These are phyloP conservation scores for Oegoconia quadripuncta DNA, from an alignment of 2,888 invertebrate genomes.

Conservation along the genomic window DNA sequence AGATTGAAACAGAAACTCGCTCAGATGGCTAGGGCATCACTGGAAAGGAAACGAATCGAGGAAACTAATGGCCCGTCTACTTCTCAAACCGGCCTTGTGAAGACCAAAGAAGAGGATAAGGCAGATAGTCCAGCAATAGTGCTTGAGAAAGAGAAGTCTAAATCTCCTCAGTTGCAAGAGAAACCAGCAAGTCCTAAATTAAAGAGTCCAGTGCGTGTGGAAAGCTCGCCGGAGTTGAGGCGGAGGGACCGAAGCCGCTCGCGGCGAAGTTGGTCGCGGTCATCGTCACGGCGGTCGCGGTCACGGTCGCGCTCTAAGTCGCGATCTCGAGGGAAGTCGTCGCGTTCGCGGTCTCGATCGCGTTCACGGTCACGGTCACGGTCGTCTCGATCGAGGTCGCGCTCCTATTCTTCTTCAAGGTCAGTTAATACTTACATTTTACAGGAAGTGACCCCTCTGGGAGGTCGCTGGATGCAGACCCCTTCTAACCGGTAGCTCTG, in stretches of 20 bases:
- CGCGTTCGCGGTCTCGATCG: conserved; percentile 52
- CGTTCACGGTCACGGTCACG: conserved; percentile 35
- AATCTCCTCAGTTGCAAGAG: conserved; percentile 15
- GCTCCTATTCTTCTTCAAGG: conserved; percentile 74
- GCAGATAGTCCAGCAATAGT: conserved; percentile 19
- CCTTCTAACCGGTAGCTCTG: too few relatives aligned
- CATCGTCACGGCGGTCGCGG: conserved; percentile 42
- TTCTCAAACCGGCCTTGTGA: conserved; percentile 24
- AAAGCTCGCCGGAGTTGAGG: conserved; percentile 39
- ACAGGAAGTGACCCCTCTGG: too few relatives aligned
- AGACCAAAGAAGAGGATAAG: conserved; percentile 14
- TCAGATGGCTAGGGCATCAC: conserved; percentile 84
- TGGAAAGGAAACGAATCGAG: conserved; percentile 41
- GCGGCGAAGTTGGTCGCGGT: conserved; percentile 50
- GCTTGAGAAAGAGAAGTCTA: background rate
- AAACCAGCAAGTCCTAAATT: conserved; percentile 17
- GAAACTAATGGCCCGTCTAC: conserved; percentile 46
- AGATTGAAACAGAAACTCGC: conserved; percentile 82
- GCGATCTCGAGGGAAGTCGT: conserved; percentile 29
- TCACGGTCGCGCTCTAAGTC: conserved; percentile 30
- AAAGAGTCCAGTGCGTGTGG: conserved; percentile 33
- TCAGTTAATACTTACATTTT: conserved; percentile 31
- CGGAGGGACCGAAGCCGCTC: conserved; percentile 38
- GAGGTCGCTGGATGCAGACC: too few relatives aligned
- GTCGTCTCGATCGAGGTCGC: conserved; percentile 54